Evolutionary conservation across 2,888 invertebrate genomes (phyloP), one percentile per base, ranked within the genome.

Genomic region (Papilio demoleus): DNA sequence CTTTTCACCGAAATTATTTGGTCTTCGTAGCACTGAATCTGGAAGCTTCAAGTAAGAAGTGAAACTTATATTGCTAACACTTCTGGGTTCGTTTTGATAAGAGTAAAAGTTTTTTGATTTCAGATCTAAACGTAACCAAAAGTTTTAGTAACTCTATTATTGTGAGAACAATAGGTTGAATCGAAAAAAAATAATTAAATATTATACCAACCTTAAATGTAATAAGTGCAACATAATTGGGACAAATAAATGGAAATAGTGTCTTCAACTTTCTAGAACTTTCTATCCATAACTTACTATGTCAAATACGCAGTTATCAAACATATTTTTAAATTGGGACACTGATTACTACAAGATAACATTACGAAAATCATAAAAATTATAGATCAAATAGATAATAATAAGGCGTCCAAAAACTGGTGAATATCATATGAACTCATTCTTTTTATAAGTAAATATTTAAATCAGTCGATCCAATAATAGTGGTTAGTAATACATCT

Each of bases 1-100:
- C 24, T 58, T 65, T 17, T 47, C 19, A 27, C 9, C 6, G 47
- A n/a, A 59, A 59, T n/a, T 36, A 31, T 53, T 31, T 9, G 27
- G 31, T 2, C 31, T 31, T 31, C 31, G 31, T 6, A 19, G 6
- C 45, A 45, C n/a, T n/a, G n/a, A n/a, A n/a, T n/a, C n/a, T n/a
- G n/a, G n/a, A n/a, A n/a, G n/a, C n/a, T n/a, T n/a, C 47, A 22
- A 8, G 17, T 19, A n/a, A 40, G 5, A 8, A 42, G 17, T 2
- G 17, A 42, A 42, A 42, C 19, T 42, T 17, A 1, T 42, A 42
- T 17, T n/a, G 19, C 42, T 42, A 42, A 14, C n/a, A 14, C 4
- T 40, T n/a, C 17, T 47, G 47, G 22, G 11, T 22, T 47, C 47
- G 22, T 4, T 22, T 47, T 22, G 1, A 47, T 6, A 9, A 0